phyloP scores from a whole-genome alignment of 1,140 invertebrate species.

The Ruditapes philippinarum region DNA sequence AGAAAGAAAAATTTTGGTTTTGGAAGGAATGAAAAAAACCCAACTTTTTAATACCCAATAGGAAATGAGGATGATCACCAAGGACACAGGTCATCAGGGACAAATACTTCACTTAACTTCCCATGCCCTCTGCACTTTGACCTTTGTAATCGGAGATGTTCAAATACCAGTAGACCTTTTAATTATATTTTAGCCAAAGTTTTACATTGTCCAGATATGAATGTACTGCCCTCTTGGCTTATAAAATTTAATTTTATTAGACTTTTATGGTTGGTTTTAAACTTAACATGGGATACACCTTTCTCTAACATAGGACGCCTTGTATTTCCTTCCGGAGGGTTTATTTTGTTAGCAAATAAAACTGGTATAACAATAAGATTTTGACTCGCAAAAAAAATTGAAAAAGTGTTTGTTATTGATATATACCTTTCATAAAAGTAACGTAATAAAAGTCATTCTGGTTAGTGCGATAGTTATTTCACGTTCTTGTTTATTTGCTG shows the following conservation, averaged over 20 bases:
- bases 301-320: no score
- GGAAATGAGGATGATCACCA: not conserved
- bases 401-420: no score
- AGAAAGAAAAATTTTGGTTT: no score
- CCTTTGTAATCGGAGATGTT: not conserved
- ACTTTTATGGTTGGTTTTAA: constrained; percentile 14
- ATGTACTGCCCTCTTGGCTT: not conserved
- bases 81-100: not conserved
- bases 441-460: not conserved
- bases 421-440: no score
- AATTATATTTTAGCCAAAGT: constrained; percentile 23
- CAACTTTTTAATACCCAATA: no score
- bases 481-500: not conserved
- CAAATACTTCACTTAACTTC: constrained; percentile 22
- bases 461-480: not conserved
- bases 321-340: no score
- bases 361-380: no score
- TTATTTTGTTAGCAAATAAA: not conserved
- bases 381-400: no score
- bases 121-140: constrained; percentile 16
- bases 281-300: not conserved
- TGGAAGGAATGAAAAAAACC: no score
- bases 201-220: constrained; percentile 17
- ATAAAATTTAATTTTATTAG: not conserved
- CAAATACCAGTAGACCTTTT: not conserved